Percentiles rank a stretch among this genome's conserved stretches.
phyloP scores from a whole-genome alignment of 2,888 invertebrate genomes.

The Epinotia bilunana region DNA sequence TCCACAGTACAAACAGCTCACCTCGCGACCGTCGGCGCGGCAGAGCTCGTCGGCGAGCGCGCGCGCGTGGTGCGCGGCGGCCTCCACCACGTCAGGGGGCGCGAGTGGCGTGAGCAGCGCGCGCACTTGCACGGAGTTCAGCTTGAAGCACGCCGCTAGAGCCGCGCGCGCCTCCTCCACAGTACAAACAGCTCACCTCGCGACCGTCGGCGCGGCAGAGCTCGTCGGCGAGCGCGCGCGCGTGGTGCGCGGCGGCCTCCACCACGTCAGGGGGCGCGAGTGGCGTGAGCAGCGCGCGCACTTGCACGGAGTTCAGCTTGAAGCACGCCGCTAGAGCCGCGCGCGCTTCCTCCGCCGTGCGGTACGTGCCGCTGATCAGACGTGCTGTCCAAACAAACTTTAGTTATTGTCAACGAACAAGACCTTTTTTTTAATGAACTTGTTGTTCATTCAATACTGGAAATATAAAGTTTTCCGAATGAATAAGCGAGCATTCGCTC shows the following conservation, averaged over 20 bases:
- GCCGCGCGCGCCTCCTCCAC: too few species aligned
- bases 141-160: too few species aligned
- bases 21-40: too few species aligned
- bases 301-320: conserved; percentile 97
- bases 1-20: too few species aligned
- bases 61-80: too few species aligned
- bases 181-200: conserved; percentile 79
- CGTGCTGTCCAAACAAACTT: conserved; percentile 60
- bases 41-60: too few species aligned
- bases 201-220: conserved; percentile 95
- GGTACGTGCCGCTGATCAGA: conserved; percentile 75
- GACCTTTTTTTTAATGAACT: neutral
- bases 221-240: conserved; percentile 96
- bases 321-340: conserved; percentile 96
- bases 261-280: conserved; percentile 84
- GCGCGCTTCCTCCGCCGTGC: conserved; percentile 92
- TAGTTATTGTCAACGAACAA: neutral
- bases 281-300: conserved; percentile 90
- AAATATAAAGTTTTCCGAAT: neutral
- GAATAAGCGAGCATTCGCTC: too few species aligned
- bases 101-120: too few species aligned
- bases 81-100: too few species aligned
- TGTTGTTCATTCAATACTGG: neutral
- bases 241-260: conserved; percentile 90
- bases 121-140: too few species aligned